phyloP scores from a whole-genome alignment of 2,797 vertebrate genomes.

The Enteromius unitaeniatus region DNA sequence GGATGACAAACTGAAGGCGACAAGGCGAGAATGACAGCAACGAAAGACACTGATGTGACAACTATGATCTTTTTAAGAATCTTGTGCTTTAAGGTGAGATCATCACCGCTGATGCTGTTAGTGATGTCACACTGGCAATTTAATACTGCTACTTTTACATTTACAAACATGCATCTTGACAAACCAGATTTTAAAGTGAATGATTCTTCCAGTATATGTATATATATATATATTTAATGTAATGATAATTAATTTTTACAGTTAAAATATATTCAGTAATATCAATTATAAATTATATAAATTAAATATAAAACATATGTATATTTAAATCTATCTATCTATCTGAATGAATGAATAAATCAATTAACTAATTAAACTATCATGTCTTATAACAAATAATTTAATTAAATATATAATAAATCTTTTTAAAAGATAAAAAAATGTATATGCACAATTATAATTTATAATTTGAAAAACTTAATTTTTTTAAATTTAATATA shows the following conservation, averaged over 20 bases:
- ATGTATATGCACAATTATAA: not conserved
- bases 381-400: not conserved
- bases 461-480: not conserved
- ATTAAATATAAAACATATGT: not conserved
- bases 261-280: no score
- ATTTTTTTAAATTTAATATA: not conserved
- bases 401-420: not conserved
- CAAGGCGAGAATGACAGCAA: not conserved
- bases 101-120: not conserved
- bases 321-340: not conserved
- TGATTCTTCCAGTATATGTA: not conserved
- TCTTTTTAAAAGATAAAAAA: no score
- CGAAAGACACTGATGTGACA: slow-evolving; percentile 5
- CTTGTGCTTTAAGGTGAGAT: not conserved
- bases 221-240: not conserved
- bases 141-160: no score
- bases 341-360: no score
- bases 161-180: not conserved
- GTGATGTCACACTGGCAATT: not conserved
- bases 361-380: not conserved
- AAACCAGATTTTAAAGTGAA: not conserved
- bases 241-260: not conserved
- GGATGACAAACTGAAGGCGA: not conserved
- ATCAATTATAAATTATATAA: not conserved
- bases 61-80: not conserved